Evolutionary conservation across 2,797 vertebrate genomes (phyloP).

Genomic region (Fundulus diaphanus): DNA sequence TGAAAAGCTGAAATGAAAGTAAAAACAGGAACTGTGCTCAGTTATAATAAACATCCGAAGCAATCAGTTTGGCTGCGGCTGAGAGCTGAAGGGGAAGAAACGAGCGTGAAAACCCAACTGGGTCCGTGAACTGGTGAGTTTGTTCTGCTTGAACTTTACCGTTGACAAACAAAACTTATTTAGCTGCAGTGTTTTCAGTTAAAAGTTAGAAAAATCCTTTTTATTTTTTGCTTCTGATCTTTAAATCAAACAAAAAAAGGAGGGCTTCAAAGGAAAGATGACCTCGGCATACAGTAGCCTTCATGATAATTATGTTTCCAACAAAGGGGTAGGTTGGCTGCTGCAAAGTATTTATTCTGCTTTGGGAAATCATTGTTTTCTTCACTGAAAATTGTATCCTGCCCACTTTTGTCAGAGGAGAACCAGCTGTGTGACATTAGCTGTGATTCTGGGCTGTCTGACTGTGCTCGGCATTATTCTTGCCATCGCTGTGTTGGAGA

Average conservation of each 20-base stretch:
- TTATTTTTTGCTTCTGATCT: conserved; percentile 19
- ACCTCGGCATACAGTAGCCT: conserved; percentile 61
- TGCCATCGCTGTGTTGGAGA: conserved; percentile 64
- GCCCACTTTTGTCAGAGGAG: conserved; percentile 37
- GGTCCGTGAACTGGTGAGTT: conserved; percentile 55
- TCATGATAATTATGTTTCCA: conserved; percentile 60
- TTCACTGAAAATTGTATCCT: background rate
- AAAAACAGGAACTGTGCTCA: conserved; percentile 67
- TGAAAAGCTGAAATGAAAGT: conserved; percentile 71
- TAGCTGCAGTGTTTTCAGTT: background rate
- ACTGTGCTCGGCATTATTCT: conserved; percentile 65
- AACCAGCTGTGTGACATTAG: conserved; percentile 51
- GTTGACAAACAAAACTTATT: background rate
- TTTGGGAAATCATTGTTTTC: background rate
- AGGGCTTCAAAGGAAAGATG: conserved; percentile 42
- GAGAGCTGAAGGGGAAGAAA: conserved; percentile 21
- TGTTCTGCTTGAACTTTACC: conserved; percentile 16
- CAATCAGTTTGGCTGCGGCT: conserved; percentile 8
- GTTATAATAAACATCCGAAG: background rate
- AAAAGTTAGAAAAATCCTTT: background rate
- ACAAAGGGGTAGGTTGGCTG: conserved; percentile 63
- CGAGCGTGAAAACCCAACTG: background rate
- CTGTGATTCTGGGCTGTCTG: conserved; percentile 56
- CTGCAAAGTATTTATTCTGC: background rate
- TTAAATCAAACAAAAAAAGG: background rate